Evolutionary conservation across 2,888 invertebrate species (phyloP).

Genomic region (Ectemnius continuus): DNA sequence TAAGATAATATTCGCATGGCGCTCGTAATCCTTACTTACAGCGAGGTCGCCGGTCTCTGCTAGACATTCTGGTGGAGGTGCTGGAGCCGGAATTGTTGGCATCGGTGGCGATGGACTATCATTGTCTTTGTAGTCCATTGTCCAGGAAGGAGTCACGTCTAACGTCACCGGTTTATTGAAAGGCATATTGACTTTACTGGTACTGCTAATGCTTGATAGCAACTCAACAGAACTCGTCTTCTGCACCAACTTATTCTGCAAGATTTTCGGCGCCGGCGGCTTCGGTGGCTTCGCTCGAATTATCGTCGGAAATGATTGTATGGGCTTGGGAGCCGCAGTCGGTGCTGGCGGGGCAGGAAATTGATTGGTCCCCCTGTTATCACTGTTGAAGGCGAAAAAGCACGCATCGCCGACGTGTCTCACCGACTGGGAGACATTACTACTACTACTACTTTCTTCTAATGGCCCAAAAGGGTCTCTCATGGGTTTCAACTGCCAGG

Average conservation of each 20-base stretch:
- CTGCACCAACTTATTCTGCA: constrained; percentile 72
- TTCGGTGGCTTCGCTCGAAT: constrained; percentile 84
- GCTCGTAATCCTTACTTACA: constrained; percentile 50
- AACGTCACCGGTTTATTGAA: constrained; percentile 42
- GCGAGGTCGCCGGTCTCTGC: constrained; percentile 60
- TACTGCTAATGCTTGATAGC: not conserved
- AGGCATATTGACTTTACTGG: constrained; percentile 31
- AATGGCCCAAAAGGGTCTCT: constrained; percentile 81
- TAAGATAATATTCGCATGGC: not conserved
- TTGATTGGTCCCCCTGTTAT: constrained; percentile 40
- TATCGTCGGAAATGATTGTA: constrained; percentile 84
- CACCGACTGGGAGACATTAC: constrained; percentile 42
- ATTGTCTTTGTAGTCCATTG: constrained; percentile 68
- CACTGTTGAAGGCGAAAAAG: constrained; percentile 68
- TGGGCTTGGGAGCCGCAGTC: constrained; percentile 29
- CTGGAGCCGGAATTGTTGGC: constrained; percentile 89
- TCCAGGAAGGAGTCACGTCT: constrained; percentile 52
- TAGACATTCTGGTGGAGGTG: constrained; percentile 81
- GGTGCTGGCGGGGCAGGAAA: constrained; percentile 41
- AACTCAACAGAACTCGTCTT: constrained; percentile 34
- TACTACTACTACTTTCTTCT: constrained; percentile 40
- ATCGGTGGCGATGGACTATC: constrained; percentile 84
- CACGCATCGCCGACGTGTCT: constrained; percentile 66
- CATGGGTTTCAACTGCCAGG: constrained; percentile 77
- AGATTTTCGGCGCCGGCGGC: constrained; percentile 79